Evolutionary conservation across 2,113 vertebrate genomes (phyloP), one percentile per base, ranked within the genome.

Genomic region (Cinclus cinclus): DNA sequence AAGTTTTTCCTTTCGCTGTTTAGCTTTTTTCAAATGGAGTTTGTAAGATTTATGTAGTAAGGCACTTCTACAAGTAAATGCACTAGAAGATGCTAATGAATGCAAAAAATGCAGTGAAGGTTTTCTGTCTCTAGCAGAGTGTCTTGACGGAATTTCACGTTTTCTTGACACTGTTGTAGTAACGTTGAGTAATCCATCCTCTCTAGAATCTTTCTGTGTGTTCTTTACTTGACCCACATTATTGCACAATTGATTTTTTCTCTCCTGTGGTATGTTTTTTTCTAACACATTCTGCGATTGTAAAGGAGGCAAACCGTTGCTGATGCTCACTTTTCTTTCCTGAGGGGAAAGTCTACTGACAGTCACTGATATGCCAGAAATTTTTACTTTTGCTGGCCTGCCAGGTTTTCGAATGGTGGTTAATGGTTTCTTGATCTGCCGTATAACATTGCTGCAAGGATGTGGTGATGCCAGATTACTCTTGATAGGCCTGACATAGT

Each of bases 361-460:
- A 53, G 99, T 99, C 87, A 99, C 98, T 31, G 98, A 99, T 95
- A 99, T 99, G 74, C 99, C 99, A 13, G 99, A 99, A 81, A 99
- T 99, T 97, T 99, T 99, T 30, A 99, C 98, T 97, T 99, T 99
- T 85, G 99, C 98, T 59, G 99, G 99, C 95, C 99, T 98, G 73
- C 99, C 99, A 82, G 99, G 99, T 96, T 99, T 99, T 84, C 99
- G 98, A 73, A 98, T 95, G 30, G 97, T 88, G 63, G 97, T 91
- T 79, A 97, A 96, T 18, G 98, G 97, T 90, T 98, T 98, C 77
- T 96, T 98, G 56, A 97, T 98, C 53, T 98, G 98, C 92, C 95
- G 97, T 95, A 98, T 97, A 44, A 98, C 91, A 78, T 98, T 98
- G 91, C 97, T 98, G 92, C 97, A 97, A 59, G 98, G 97, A 41